Conservation (phyloP, 2,797 vertebrate species). For the Fistularia commersonii region DNA sequence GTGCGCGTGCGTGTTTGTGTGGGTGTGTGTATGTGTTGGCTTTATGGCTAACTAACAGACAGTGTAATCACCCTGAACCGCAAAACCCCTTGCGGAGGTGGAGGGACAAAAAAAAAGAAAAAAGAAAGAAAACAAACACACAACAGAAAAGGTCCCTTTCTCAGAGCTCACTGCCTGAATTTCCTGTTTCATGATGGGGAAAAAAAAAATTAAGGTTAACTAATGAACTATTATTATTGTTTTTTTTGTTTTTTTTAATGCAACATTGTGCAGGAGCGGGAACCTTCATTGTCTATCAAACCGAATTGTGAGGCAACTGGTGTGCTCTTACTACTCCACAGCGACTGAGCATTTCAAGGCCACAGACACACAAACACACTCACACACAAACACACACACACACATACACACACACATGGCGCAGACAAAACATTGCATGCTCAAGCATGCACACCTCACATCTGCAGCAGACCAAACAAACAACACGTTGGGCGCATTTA, state of each 20-base stretch:
- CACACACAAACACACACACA: too few relatives aligned
- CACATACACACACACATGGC: conserved; percentile 6
- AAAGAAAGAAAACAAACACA: conserved; percentile 35
- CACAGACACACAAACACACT: conserved; percentile 47
- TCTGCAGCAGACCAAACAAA: conserved; percentile 32
- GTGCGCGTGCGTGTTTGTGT: conserved; percentile 30
- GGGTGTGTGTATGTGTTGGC: conserved; percentile 27
- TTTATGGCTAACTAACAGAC: conserved; percentile 65
- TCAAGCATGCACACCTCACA: conserved; percentile 24
- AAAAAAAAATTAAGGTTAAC: too few relatives aligned
- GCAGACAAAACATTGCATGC: conserved; percentile 45
- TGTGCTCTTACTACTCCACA: too few relatives aligned
- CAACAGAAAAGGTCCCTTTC: conserved; percentile 33
- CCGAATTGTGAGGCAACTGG: too few relatives aligned
- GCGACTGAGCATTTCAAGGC: conserved; percentile 32
- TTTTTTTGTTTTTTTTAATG: too few relatives aligned
- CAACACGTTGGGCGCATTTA: conserved; percentile 1
- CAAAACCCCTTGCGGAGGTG: conserved; percentile 36
- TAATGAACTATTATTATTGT: too few relatives aligned
- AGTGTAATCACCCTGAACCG: conserved; percentile 59
- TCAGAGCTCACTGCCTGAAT: too few relatives aligned
- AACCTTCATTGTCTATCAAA: too few relatives aligned
- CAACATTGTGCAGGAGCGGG: too few relatives aligned
- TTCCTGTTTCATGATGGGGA: too few relatives aligned
- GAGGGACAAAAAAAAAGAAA: conserved; percentile 12